Evolutionary conservation across 2,113 vertebrate genomes (phyloP).

Genomic region (Gallinago undulata): DNA sequence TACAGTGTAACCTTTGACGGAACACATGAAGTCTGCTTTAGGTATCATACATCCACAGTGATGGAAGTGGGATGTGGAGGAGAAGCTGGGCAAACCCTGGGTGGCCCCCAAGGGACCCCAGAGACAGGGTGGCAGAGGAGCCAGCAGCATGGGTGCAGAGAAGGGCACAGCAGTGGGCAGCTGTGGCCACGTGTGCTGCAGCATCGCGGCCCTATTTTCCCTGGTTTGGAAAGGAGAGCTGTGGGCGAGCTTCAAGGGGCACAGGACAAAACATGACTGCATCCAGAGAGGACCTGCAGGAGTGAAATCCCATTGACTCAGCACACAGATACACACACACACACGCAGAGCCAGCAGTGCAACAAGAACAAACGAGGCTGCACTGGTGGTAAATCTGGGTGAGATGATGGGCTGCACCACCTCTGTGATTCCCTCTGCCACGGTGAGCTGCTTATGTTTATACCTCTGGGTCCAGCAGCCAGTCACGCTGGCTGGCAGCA

Average conservation of each 20-base stretch:
- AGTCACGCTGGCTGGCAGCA: too few species aligned
- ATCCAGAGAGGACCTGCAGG: neutral
- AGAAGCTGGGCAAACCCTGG: neutral
- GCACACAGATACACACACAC: too few species aligned
- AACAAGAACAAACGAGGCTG: too few species aligned
- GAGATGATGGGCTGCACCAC: too few species aligned
- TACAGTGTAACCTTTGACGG: too few species aligned
- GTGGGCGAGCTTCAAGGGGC: neutral
- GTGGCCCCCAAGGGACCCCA: neutral
- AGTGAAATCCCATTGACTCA: neutral
- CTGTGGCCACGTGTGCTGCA: accelerated
- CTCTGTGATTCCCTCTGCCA: too few species aligned
- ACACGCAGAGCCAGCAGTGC: too few species aligned
- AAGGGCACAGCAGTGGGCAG: accelerated
- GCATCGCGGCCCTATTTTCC: neutral
- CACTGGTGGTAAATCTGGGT: too few species aligned
- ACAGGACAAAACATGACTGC: neutral
- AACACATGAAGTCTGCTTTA: too few species aligned
- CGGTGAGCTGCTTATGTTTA: too few species aligned
- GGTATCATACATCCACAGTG: neutral
- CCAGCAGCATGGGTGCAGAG: accelerated
- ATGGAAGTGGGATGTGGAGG: neutral
- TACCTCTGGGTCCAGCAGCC: too few species aligned
- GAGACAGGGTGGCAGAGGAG: neutral
- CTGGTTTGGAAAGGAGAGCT: neutral